Base-by-base conservation (phyloP, 2,113 vertebrate species). In the Eublepharis macularius region DNA sequence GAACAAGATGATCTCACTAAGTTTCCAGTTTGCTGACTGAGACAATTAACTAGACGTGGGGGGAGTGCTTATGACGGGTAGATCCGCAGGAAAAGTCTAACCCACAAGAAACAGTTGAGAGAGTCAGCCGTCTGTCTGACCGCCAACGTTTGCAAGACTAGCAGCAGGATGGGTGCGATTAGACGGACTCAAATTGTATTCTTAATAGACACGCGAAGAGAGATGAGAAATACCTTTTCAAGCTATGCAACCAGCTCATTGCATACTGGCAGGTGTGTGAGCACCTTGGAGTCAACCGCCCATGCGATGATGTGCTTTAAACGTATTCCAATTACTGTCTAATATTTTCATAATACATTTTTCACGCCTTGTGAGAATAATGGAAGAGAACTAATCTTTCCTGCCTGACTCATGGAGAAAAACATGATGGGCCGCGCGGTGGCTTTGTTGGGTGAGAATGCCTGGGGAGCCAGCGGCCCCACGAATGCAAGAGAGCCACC, bases 301-400 rank as follows among this genome's bases (percentile, higher is more conserved):
- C 41, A 1, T 68, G 86, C 79, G 21, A 86, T 87, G 87, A 92
- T 86, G 92, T 24, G 86, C 21, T 29, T 91, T 69, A 86, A 93
- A 93, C 88, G 29, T 76, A 93, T 87, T 90, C 84, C 29, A 45
- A 90, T 83, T 1, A 90, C 89, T 76, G 88, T 78, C 92, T 90
- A 86, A 89, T 91, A 74, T 85, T 91, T 91, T 90, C 76, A 90
- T 88, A 90, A 94, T 83, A 83, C 86, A 36, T 87, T 91, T 93
- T 92, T 89, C 76, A 79, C 75, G 91, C 92, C 85, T 83, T 10
- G 84, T 17, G 21, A 86, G 91, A 86, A 92, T 93, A 91, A 90
- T 83, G 88, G 70, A 81, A 89, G 92, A 89, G 92, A 92, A 89
- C 87, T 86, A 87, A 91, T 88, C 90, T 88, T 92, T 85, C 90